Evolutionary conservation across 1,140 invertebrate genomes (phyloP).

Genomic region (Drosophila athabasca): DNA sequence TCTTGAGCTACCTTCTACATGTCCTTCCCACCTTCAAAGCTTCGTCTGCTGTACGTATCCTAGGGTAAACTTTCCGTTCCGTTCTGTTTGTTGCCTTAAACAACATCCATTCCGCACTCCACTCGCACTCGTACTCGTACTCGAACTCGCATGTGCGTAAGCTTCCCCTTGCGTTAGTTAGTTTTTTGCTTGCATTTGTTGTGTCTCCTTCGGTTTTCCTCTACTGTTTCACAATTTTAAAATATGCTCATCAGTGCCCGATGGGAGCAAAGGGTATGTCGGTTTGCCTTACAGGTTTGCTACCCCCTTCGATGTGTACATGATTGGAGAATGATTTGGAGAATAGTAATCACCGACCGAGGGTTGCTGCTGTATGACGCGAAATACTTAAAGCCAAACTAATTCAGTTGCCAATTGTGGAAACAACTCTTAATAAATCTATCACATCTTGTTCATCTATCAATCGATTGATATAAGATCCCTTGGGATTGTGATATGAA

Average conservation of each 20-base stretch:
- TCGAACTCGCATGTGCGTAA: constrained; percentile 10
- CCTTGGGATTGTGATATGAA: too few relatives aligned
- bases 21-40: not conserved
- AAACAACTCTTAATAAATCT: too few relatives aligned
- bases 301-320: too few relatives aligned
- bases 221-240: constrained; percentile 7
- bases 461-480: too few relatives aligned
- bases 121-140: constrained; percentile 4
- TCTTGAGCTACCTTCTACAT: constrained; percentile 16
- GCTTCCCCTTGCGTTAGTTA: constrained; percentile 26
- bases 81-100: constrained; percentile 13
- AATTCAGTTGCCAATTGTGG: too few relatives aligned
- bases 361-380: too few relatives aligned
- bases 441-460: too few relatives aligned
- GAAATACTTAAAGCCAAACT: too few relatives aligned
- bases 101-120: not conserved
- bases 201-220: constrained; percentile 16
- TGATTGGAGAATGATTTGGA: too few relatives aligned
- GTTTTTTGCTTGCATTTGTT: constrained; percentile 58
- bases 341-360: too few relatives aligned
- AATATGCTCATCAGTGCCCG: not conserved
- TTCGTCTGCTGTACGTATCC: not conserved
- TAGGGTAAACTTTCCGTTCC: constrained; percentile 34
- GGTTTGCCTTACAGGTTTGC: too few relatives aligned
- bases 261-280: too few relatives aligned